Evolutionary conservation across 1,140 invertebrate genomes (phyloP).

Genomic region (Bombus impatiens): DNA sequence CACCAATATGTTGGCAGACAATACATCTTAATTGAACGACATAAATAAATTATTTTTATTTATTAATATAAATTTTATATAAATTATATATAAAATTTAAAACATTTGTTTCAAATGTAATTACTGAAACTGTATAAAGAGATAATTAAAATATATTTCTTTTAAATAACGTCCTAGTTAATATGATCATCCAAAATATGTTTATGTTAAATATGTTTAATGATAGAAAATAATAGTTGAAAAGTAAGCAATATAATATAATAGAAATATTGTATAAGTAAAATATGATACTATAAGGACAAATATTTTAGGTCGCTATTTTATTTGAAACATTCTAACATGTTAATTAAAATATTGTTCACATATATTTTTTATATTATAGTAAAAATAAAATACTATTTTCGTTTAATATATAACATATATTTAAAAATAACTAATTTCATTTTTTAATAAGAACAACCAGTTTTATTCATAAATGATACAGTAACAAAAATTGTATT

Average conservation of each 20-base stretch:
- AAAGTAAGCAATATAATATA: not conserved
- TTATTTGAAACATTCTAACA: no score
- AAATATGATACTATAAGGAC: not conserved
- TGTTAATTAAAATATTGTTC: no score
- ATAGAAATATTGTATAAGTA: not conserved
- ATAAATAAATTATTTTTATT: no score
- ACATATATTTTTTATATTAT: not conserved
- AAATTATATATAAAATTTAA: slow-evolving; percentile 2
- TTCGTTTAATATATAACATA: not conserved
- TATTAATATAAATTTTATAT: no score
- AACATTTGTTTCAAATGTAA: not conserved
- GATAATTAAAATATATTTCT: not conserved
- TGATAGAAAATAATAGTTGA: not conserved
- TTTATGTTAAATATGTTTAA: not conserved
- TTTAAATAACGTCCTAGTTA: not conserved
- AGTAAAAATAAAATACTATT: not conserved
- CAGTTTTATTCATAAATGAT: slow-evolving; percentile 10
- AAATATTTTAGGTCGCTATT: no score
- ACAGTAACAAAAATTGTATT: not conserved
- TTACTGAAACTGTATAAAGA: not conserved
- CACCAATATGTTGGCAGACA: no score
- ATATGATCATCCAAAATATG: not conserved
- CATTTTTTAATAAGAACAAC: not conserved
- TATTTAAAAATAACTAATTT: not conserved
- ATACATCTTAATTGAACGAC: no score